phyloP scores from a whole-genome alignment of 2,888 invertebrate species.

The Bombyx huttoni region DNA sequence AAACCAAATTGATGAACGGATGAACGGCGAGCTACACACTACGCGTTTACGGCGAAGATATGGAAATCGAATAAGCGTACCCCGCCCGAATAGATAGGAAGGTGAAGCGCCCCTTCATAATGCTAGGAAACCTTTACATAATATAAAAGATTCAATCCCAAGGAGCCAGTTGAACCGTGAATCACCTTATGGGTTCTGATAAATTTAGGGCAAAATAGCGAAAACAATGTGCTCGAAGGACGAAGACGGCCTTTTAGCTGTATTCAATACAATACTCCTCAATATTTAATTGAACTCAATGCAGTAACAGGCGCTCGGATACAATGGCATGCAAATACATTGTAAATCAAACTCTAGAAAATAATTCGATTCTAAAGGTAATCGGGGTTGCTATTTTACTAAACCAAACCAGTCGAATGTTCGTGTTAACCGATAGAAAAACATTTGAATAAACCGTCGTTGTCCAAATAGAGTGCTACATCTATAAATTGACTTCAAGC shows the following conservation, averaged over 20 bases:
- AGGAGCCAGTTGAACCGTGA: constrained; percentile 4
- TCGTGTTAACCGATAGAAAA: not conserved
- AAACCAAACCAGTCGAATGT: not conserved
- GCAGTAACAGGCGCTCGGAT: not conserved
- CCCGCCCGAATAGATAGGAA: not conserved
- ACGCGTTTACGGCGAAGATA: not conserved
- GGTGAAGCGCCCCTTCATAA: constrained; percentile 2
- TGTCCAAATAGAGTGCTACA: too few relatives aligned
- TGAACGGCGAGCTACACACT: too few relatives aligned
- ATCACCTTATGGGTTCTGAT: constrained; percentile 7
- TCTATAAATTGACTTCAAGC: too few relatives aligned
- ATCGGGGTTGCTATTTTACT: too few relatives aligned
- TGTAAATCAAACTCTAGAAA: not conserved
- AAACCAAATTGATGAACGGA: too few relatives aligned
- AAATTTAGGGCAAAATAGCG: constrained; percentile 5
- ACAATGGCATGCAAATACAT: not conserved
- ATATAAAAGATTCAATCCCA: constrained; percentile 2
- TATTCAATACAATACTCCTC: not conserved
- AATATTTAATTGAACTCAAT: not conserved
- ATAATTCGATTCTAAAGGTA: too few relatives aligned
- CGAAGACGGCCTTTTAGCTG: not conserved
- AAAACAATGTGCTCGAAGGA: constrained; percentile 5
- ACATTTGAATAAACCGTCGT: not conserved
- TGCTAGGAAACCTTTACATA: constrained; percentile 1
- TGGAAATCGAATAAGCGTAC: constrained; percentile 2